Percentiles rank a stretch among this genome's conserved stretches.
Evolutionary conservation across 2,888 invertebrate genomes (phyloP).

Genomic region (Atherix ibis): DNA sequence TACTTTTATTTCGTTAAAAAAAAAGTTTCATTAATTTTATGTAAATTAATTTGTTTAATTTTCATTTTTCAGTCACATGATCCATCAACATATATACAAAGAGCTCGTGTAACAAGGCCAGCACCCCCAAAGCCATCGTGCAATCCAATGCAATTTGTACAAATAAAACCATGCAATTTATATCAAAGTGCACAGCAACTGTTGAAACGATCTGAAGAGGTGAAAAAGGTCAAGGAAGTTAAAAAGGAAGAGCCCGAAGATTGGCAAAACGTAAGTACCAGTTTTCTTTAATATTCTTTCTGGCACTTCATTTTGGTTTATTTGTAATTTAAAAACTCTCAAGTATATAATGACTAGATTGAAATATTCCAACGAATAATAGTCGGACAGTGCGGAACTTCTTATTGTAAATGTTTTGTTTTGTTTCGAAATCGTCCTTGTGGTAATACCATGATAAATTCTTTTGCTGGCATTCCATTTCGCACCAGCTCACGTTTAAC

Average conservation of each 20-base stretch:
- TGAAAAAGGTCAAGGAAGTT: slow-evolving; percentile 66
- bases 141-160: slow-evolving; percentile 79
- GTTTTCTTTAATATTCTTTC: background rate
- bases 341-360: background rate
- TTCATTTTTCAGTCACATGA: slow-evolving; percentile 31
- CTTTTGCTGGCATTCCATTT: too few relatives aligned
- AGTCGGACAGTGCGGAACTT: background rate
- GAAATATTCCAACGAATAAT: background rate
- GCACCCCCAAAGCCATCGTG: slow-evolving; percentile 70
- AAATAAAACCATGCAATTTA: slow-evolving; percentile 74
- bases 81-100: slow-evolving; percentile 31
- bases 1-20: too few relatives aligned
- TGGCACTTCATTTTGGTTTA: background rate
- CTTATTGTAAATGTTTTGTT: too few relatives aligned
- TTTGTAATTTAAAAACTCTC: background rate
- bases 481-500: too few relatives aligned
- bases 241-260: slow-evolving; percentile 73
- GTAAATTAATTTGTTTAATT: too few relatives aligned
- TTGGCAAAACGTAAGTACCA: slow-evolving; percentile 76
- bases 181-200: slow-evolving; percentile 75
- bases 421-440: too few relatives aligned
- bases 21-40: too few relatives aligned
- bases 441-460: too few relatives aligned
- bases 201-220: slow-evolving; percentile 67
- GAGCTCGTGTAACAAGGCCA: slow-evolving; percentile 46